A percentile compares a stretch with the other conserved stretches of the same genome.
Evolutionary conservation across 2,888 invertebrate species (phyloP).

Genomic region (Clusia tigrina): DNA sequence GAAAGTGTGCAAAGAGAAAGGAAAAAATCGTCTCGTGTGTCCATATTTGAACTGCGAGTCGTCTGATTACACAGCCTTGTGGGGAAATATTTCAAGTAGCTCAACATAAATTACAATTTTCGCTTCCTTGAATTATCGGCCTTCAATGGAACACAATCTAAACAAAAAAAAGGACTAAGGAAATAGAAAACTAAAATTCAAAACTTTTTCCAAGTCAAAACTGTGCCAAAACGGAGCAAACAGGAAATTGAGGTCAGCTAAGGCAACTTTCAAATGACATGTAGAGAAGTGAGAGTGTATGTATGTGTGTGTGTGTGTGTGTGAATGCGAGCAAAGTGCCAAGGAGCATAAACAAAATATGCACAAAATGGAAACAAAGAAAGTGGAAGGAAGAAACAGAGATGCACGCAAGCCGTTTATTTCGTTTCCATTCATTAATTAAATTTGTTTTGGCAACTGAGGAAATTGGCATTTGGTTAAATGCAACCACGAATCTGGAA

Average conservation of each 20-base stretch:
- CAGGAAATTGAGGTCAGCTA: background rate
- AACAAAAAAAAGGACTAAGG: no score
- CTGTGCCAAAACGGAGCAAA: constrained; percentile 15
- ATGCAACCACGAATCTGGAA: background rate
- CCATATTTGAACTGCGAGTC: no score
- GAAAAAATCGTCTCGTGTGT: no score
- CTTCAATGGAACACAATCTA: no score
- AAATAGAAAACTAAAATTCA: background rate
- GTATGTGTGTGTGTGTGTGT: background rate
- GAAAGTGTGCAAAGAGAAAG: no score
- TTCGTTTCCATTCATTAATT: constrained; percentile 44
- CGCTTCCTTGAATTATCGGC: background rate
- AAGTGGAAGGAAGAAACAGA: no score
- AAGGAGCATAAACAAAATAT: background rate
- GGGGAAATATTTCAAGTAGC: background rate
- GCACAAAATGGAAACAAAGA: background rate
- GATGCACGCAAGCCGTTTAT: background rate
- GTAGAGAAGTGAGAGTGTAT: background rate
- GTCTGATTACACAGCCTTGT: no score
- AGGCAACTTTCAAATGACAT: background rate
- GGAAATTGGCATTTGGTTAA: background rate
- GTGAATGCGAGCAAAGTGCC: background rate
- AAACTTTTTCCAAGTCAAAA: no score
- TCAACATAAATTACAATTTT: background rate
- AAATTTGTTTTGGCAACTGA: constrained; percentile 45